Evolutionary conservation across 2,888 invertebrate genomes (phyloP), one percentile per base, ranked within the genome.

Genomic region (Microplitis manilae): DNA sequence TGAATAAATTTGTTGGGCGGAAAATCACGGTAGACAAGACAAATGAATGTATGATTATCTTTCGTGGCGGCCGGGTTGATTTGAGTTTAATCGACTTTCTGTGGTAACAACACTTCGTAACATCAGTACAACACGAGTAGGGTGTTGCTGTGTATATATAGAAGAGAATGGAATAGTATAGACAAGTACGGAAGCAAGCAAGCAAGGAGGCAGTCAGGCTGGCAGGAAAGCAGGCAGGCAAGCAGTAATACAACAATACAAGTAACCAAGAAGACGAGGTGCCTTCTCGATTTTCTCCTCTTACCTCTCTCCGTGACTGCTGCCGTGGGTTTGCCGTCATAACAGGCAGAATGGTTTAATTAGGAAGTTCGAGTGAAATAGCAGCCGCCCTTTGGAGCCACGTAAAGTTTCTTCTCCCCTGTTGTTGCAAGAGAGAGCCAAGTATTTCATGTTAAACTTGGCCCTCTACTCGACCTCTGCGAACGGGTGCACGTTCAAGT

Each of bases 331-430:
- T 73, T 72, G 75, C 68, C 78, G 70, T 80, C 78, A 79, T 81
- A 81, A 77, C 76, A 67, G 79, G 75, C 77, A 81, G 79, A 81
- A 82, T 79, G 79, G 81, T 83, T 82, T 82, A 83, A 82, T 83
- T 82, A 83, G 81, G 79, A 83, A 83, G 82, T 83, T 82, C 80
- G 77, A 83, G 81, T 81, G 81, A 83, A 83, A 83, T 82, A 82
- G 79, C 82, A 82, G 78, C 78, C 77, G 78, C 77, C 79, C 78
- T 75, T 80, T 74, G 17, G 72, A 68, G 78, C 77, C 62, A 73
- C 71, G 75, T 77, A 83, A 83, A 83, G 81, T 82, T 83, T 81
- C 81, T 80, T 80, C 8, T 50, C 79, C 76, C 75, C 68, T 79
- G 83, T 80, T 81, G 80, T 83, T 80, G 80, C 81, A 83, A 71